Conservation (phyloP, 2,888 invertebrate species). For the Andrena hattorfiana region DNA sequence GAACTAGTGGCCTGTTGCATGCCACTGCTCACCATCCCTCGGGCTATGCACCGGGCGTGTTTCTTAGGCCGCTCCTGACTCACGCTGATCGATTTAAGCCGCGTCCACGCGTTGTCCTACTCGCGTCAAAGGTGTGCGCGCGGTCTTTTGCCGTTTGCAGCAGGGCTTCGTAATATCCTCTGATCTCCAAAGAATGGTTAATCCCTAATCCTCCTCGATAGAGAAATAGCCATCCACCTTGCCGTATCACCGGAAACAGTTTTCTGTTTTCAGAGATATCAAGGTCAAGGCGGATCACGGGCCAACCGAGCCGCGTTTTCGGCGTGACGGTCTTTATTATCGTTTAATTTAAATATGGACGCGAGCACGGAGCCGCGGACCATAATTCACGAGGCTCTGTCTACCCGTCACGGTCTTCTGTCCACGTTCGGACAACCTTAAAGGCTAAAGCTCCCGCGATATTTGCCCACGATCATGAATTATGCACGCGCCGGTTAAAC, state of each 20-base stretch:
- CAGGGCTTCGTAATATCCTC: slow-evolving; percentile 40
- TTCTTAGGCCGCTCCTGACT: slow-evolving; percentile 68
- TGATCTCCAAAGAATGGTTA: slow-evolving; percentile 26
- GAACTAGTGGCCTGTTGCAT: slow-evolving; percentile 73
- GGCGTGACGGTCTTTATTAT: slow-evolving; percentile 25
- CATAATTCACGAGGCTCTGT: slow-evolving; percentile 49
- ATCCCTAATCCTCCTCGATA: neutral
- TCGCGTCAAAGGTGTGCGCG: slow-evolving; percentile 13
- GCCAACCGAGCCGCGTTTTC: neutral
- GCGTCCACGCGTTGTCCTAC: slow-evolving; percentile 57
- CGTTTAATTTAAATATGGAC: slow-evolving; percentile 41
- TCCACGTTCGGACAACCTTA: slow-evolving; percentile 44
- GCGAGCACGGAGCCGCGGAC: neutral
- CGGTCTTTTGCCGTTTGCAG: slow-evolving; percentile 20
- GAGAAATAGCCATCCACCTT: too few species aligned
- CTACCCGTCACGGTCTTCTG: slow-evolving; percentile 41
- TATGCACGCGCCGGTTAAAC: slow-evolving; percentile 44
- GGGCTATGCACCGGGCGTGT: slow-evolving; percentile 71
- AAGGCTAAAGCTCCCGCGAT: slow-evolving; percentile 34
- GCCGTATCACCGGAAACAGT: too few species aligned
- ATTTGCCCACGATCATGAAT: slow-evolving; percentile 46
- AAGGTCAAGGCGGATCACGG: too few species aligned
- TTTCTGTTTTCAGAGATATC: too few species aligned
- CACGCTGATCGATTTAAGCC: slow-evolving; percentile 72
- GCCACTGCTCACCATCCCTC: slow-evolving; percentile 66